Conservation (phyloP, 2,113 vertebrate genomes). For the Brachypodius melanocephalos region DNA sequence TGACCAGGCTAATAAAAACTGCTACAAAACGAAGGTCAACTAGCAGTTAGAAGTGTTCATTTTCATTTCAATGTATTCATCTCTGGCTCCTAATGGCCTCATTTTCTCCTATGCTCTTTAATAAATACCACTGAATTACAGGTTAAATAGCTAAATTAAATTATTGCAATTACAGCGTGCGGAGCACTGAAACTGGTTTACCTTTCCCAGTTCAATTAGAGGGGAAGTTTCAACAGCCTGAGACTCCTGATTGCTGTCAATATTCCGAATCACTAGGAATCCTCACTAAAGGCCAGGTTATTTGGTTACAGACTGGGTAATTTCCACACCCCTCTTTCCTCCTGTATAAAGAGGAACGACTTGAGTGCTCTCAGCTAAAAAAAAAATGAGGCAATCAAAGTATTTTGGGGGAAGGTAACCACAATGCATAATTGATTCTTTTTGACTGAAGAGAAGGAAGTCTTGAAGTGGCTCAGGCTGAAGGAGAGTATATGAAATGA, state of each 20-base stretch:
- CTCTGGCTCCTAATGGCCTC: constrained; percentile 96
- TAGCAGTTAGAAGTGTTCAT: constrained; percentile 97
- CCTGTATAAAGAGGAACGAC: constrained; percentile 20
- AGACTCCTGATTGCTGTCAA: constrained; percentile 82
- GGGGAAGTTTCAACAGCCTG: constrained; percentile 80
- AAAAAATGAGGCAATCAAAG: constrained; percentile 63
- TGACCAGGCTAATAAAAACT: constrained; percentile 92
- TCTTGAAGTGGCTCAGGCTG: constrained; percentile 64
- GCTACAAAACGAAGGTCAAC: constrained; percentile 99
- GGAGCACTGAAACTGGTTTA: constrained; percentile 86
- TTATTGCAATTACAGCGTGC: constrained; percentile 92
- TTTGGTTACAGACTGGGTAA: constrained; percentile 41
- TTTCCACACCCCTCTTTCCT: background rate
- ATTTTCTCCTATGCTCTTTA: constrained; percentile 97
- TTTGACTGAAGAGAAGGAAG: constrained; percentile 60
- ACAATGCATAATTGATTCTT: constrained; percentile 67
- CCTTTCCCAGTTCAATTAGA: constrained; percentile 91
- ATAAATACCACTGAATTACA: constrained; percentile 99
- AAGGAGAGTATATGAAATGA: constrained; percentile 22
- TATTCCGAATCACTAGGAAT: constrained; percentile 69
- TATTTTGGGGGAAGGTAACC: constrained; percentile 60
- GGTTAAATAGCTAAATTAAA: constrained; percentile 99
- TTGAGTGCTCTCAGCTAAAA: constrained; percentile 57
- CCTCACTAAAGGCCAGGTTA: constrained; percentile 48
- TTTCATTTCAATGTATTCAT: constrained; percentile 99